Evolutionary conservation across 1,140 invertebrate genomes (phyloP).

Genomic region (Cydia splendana): DNA sequence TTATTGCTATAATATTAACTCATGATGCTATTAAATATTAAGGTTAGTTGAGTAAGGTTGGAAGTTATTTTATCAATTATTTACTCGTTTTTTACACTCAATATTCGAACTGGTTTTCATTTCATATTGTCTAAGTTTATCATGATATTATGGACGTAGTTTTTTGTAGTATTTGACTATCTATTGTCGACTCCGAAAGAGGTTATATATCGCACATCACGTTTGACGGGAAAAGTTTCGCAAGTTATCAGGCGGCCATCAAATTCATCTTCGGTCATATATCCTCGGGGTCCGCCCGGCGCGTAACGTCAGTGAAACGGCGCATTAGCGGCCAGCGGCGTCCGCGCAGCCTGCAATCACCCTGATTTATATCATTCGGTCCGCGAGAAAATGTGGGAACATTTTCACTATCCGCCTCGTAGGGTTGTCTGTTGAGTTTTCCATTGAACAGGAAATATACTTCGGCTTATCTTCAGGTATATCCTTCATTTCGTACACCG

Average conservation of each 20-base stretch:
- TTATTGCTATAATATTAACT: constrained; percentile 41
- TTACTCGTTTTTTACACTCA: too few species aligned
- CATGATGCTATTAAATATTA: neutral
- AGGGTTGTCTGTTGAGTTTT: constrained; percentile 8
- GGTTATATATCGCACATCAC: neutral
- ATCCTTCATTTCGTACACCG: too few species aligned
- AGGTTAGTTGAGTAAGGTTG: neutral
- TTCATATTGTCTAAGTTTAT: too few species aligned
- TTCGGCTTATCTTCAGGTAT: too few species aligned
- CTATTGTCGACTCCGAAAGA: neutral
- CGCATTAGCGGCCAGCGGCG: constrained; percentile 67
- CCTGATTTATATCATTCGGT: constrained; percentile 74
- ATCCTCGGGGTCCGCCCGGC: constrained; percentile 42
- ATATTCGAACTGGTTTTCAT: too few species aligned
- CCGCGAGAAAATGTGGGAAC: constrained; percentile 74
- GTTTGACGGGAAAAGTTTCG: constrained; percentile 12
- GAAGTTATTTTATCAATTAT: neutral
- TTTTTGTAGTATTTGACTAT: neutral
- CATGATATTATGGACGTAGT: too few species aligned
- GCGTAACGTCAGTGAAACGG: constrained; percentile 74
- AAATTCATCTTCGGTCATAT: constrained; percentile 24
- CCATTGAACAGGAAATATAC: neutral
- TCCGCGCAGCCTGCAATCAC: constrained; percentile 62
- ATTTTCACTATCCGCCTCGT: constrained; percentile 66
- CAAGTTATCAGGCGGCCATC: neutral